Conservation (phyloP, 2,113 vertebrate genomes). For the Dicaeum eximium region DNA sequence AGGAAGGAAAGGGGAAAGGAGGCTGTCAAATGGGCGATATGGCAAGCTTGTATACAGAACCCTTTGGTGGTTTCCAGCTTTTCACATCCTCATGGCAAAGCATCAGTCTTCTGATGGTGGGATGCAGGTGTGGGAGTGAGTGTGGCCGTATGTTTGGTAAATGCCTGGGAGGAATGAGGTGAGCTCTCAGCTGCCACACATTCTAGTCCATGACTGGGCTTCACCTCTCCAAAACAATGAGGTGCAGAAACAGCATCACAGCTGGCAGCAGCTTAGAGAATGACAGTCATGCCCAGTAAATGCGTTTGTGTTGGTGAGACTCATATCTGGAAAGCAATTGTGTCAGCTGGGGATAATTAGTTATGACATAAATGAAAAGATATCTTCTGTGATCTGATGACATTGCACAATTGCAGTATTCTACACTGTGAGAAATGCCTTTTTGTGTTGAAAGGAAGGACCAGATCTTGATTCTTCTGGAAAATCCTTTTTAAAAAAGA, state of each 20-base stretch:
- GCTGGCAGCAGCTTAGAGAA: neutral
- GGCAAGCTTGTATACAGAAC: neutral
- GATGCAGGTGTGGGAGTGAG: neutral
- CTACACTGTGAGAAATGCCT: neutral
- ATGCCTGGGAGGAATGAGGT: neutral
- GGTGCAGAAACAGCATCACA: neutral
- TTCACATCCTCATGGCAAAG: slow-evolving; percentile 1
- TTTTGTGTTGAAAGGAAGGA: neutral
- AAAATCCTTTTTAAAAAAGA: neutral
- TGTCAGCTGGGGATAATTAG: neutral
- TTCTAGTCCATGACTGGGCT: neutral
- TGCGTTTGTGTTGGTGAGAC: neutral
- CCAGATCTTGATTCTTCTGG: neutral
- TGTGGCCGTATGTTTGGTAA: slow-evolving; percentile 28
- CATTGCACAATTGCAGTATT: neutral
- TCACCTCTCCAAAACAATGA: slow-evolving; percentile 7
- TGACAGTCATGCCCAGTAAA: neutral
- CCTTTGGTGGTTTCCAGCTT: neutral
- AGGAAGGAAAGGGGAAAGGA: neutral
- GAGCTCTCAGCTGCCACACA: neutral
- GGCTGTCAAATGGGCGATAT: neutral
- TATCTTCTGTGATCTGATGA: neutral
- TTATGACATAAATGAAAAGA: neutral
- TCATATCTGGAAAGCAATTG: neutral
- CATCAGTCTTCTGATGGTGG: neutral